Percentiles rank a stretch among this genome's conserved stretches.
Conservation (phyloP, 2,888 invertebrate species). For the Prenolepis imparis region DNA sequence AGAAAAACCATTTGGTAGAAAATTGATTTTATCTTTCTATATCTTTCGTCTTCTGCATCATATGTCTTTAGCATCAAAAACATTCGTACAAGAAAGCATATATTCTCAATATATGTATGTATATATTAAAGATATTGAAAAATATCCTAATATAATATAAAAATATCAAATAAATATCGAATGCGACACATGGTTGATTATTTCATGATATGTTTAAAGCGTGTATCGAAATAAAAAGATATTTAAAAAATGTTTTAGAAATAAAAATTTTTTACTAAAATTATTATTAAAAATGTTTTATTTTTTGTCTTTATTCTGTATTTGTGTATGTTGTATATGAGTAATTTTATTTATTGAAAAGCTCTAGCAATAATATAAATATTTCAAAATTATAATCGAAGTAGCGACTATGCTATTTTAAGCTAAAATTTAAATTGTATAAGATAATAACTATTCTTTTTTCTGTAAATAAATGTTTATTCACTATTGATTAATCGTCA, state of each 20-base stretch:
- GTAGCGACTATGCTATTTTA: background rate
- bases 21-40: background rate
- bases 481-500: background rate
- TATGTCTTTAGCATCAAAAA: background rate
- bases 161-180: background rate
- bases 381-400: background rate
- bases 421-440: background rate
- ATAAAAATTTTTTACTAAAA: too few relatives aligned
- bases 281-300: background rate
- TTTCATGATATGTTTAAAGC: background rate
- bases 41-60: background rate
- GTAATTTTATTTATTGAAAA: slow-evolving; percentile 3
- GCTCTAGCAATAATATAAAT: background rate
- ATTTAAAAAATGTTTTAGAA: too few relatives aligned
- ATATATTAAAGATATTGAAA: background rate
- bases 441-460: background rate
- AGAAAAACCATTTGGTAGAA: background rate
- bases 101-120: background rate
- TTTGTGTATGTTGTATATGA: background rate
- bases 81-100: background rate
- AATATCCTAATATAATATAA: background rate
- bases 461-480: background rate
- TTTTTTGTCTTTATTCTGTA: background rate
- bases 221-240: background rate
- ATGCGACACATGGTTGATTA: background rate